Evolutionary conservation across 2,113 vertebrate genomes (phyloP).

Genomic region (Jaculus jaculus): DNA sequence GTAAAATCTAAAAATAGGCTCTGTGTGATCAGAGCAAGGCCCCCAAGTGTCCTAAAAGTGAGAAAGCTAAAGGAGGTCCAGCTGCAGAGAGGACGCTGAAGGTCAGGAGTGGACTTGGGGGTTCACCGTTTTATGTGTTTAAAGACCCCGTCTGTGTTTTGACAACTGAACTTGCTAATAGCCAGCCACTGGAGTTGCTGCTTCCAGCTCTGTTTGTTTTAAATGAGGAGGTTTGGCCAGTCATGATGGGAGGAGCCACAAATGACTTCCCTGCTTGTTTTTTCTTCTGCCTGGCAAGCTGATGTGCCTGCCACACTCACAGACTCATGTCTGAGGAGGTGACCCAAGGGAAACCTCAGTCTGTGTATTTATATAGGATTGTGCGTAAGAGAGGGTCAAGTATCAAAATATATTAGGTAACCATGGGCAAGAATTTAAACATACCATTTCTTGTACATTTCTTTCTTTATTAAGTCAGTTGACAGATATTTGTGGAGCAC

Average conservation of each 20-base stretch:
- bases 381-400: neutral
- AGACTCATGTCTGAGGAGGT: neutral
- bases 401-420: slow-evolving; percentile 53
- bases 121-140: slow-evolving; percentile 51
- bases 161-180: slow-evolving; percentile 69
- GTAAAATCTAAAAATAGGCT: slow-evolving; percentile 48
- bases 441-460: neutral
- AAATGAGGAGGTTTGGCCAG: slow-evolving; percentile 58
- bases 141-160: slow-evolving; percentile 68
- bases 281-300: slow-evolving; percentile 43
- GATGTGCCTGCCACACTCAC: neutral
- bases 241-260: slow-evolving; percentile 58
- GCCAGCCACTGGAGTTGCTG: slow-evolving; percentile 38
- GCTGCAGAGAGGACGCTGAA: slow-evolving; percentile 10
- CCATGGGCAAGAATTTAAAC: slow-evolving; percentile 36
- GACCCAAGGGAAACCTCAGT: slow-evolving; percentile 1
- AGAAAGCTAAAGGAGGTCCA: neutral
- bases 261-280: slow-evolving; percentile 68
- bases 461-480: slow-evolving; percentile 41
- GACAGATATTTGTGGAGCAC: neutral
- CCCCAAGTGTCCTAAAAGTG: neutral
- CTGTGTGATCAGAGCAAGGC: neutral
- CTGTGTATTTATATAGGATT: slow-evolving; percentile 56
- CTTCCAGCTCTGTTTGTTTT: slow-evolving; percentile 72
- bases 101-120: slow-evolving; percentile 30